These are phyloP conservation scores for Pseudochirops corinnae DNA, from an alignment of 2,797 vertebrate genomes.

Conservation along the genomic window DNA sequence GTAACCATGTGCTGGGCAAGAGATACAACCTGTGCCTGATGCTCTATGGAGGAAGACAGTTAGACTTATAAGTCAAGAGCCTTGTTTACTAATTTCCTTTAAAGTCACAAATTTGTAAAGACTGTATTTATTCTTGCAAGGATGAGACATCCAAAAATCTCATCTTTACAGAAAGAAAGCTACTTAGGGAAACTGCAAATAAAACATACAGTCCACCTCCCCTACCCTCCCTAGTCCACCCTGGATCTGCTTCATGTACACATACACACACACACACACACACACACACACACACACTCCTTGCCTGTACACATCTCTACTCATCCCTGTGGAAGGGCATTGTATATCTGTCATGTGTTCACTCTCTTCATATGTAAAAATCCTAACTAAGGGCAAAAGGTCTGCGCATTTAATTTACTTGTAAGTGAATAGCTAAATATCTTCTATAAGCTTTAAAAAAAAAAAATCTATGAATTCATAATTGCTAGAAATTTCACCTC, in stretches of 20 bases:
- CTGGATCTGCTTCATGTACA: not conserved
- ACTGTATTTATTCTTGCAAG: not conserved
- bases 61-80: not conserved
- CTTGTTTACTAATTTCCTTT: slow-evolving; percentile 57
- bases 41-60: slow-evolving; percentile 38
- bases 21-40: slow-evolving; percentile 2
- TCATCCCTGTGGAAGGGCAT: not conserved
- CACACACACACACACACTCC: not conserved
- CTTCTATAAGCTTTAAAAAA: slow-evolving; percentile 1
- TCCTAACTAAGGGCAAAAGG: slow-evolving; percentile 56
- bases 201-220: not conserved
- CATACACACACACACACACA: not conserved
- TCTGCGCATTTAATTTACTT: slow-evolving; percentile 62
- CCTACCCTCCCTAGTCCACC: not conserved
- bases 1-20: not conserved
- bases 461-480: slow-evolving; percentile 62
- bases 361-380: slow-evolving; percentile 26
- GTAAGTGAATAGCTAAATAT: slow-evolving; percentile 57
- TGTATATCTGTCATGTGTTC: not conserved
- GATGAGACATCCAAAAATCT: not conserved
- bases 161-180: not conserved
- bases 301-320: not conserved
- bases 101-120: slow-evolving; percentile 55
- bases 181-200: not conserved
- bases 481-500: slow-evolving; percentile 78